Percentiles rank a stretch among this genome's conserved stretches.
These are phyloP conservation scores for Miichthys miiuy DNA, from an alignment of 2,797 vertebrate species.

Conservation along the genomic window DNA sequence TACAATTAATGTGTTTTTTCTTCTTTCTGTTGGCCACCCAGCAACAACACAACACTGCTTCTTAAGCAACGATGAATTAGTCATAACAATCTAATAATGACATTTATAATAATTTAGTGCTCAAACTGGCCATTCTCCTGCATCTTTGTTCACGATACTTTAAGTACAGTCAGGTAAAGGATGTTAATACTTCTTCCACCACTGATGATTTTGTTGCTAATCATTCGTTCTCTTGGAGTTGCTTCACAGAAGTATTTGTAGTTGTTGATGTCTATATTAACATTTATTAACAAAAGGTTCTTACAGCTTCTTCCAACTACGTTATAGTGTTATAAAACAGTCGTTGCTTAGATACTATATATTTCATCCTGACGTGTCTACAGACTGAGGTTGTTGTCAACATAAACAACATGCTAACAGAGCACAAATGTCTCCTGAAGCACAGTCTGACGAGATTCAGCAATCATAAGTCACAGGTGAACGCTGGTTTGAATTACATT, in stretches of 20 bases:
- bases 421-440: not conserved
- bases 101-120: too few species aligned
- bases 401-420: not conserved
- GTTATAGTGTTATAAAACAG: too few species aligned
- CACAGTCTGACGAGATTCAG: not conserved
- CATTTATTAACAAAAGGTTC: not conserved
- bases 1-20: not conserved
- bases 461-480: slow-evolving; percentile 2
- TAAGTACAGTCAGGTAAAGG: too few species aligned
- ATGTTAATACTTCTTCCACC: not conserved
- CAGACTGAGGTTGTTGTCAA: slow-evolving; percentile 4
- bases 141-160: too few species aligned
- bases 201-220: not conserved
- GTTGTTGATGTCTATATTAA: not conserved
- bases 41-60: not conserved
- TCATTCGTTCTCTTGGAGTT: not conserved
- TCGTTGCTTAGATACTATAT: too few species aligned
- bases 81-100: not conserved
- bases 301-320: not conserved
- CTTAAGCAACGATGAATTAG: not conserved
- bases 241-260: too few species aligned
- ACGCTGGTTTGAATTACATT: not conserved
- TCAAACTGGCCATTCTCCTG: not conserved
- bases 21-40: not conserved
- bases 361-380: not conserved